Evolutionary conservation across 2,797 vertebrate genomes (phyloP).

Genomic region (Merluccius polli): DNA sequence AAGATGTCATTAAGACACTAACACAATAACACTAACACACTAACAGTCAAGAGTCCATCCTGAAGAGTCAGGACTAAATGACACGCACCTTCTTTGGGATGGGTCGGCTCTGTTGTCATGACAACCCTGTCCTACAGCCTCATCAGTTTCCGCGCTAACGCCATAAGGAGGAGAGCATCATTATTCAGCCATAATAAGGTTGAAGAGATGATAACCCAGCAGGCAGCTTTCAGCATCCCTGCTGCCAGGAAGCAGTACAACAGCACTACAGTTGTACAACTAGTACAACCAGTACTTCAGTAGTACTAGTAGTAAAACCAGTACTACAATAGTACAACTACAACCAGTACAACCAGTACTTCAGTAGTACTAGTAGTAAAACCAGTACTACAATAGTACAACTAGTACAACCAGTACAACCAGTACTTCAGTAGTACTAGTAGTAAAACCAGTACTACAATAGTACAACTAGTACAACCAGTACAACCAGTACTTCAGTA

Average conservation of each 20-base stretch:
- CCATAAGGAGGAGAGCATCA: constrained; percentile 4
- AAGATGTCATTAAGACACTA: neutral
- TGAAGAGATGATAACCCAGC: constrained; percentile 1
- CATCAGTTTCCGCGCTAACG: neutral
- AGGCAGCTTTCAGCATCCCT: too few species aligned
- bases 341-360: too few species aligned
- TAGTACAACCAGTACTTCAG: too few species aligned
- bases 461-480: too few species aligned
- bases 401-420: too few species aligned
- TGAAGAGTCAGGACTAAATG: neutral
- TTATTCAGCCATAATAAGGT: neutral
- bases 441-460: too few species aligned
- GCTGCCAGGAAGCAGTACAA: too few species aligned
- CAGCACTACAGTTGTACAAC: too few species aligned
- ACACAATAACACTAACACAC: neutral
- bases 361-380: too few species aligned
- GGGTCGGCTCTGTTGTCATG: neutral
- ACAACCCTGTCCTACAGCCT: neutral
- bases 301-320: neutral
- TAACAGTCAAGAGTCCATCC: neutral
- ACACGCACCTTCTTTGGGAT: neutral
- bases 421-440: too few species aligned
- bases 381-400: too few species aligned
- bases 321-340: neutral
- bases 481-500: too few species aligned